Percentiles rank a stretch among this genome's conserved stretches.
Conservation (phyloP, 2,888 invertebrate species). For the Palloptera scutellata region DNA sequence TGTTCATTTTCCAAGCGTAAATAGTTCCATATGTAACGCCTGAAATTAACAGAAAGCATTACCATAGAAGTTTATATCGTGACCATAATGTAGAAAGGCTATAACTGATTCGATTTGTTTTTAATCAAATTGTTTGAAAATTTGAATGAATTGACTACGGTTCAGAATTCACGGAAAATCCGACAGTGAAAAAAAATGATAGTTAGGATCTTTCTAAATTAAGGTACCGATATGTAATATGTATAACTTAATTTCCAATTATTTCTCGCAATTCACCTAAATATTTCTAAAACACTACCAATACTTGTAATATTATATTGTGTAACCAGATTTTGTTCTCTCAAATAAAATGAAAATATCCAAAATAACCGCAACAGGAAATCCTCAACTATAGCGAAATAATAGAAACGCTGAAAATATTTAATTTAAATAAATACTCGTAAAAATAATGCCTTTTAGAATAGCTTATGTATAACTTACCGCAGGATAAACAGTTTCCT, state of each 20-base stretch:
- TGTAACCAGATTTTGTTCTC: slow-evolving; percentile 75
- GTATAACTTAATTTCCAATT: no score
- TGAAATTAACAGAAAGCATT: slow-evolving; percentile 50
- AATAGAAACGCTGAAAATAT: slow-evolving; percentile 70
- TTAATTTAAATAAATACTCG: neutral
- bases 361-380: slow-evolving; percentile 90
- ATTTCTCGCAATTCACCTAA: slow-evolving; percentile 69
- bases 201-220: no score
- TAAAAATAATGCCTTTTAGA: neutral
- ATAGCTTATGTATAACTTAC: slow-evolving; percentile 66
- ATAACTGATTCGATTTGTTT: no score
- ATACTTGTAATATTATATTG: slow-evolving; percentile 81
- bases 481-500: slow-evolving; percentile 94
- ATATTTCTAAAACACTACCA: slow-evolving; percentile 83
- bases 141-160: no score
- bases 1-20: slow-evolving; percentile 99
- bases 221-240: no score
- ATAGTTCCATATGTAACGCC: slow-evolving; percentile 98
- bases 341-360: slow-evolving; percentile 84
- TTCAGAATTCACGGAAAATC: no score
- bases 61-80: neutral
- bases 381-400: slow-evolving; percentile 96
- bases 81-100: no score
- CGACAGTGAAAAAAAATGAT: no score
- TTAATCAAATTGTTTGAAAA: no score